phyloP scores from a whole-genome alignment of 2,797 vertebrate species.

The Sebastolobus altivelis region DNA sequence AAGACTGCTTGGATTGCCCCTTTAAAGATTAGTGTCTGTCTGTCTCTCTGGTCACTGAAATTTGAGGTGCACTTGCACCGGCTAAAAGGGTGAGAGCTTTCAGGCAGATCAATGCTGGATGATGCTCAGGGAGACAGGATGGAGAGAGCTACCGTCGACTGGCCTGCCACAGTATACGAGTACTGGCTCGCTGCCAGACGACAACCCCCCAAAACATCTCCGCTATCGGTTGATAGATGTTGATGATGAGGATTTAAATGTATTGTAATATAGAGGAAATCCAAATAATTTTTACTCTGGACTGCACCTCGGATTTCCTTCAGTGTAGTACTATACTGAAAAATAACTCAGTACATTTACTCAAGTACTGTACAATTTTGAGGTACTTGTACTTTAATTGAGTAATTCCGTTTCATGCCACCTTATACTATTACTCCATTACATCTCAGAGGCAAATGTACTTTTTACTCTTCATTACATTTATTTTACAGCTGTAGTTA shows the following conservation, averaged over 20 bases:
- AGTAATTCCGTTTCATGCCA: no score
- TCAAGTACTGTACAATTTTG: no score
- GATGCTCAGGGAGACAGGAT: constrained; percentile 55
- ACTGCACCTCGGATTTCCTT: background rate
- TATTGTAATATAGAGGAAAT: background rate
- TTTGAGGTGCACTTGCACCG: constrained; percentile 54
- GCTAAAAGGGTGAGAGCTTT: constrained; percentile 71
- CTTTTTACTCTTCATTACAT: no score
- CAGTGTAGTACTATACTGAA: background rate
- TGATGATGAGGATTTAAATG: constrained; percentile 4
- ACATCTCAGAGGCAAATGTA: no score
- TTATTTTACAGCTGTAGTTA: no score
- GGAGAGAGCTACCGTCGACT: constrained; percentile 64
- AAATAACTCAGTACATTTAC: no score
- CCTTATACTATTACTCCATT: no score
- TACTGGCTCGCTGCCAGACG: constrained; percentile 37
- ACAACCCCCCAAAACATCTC: constrained; percentile 32
- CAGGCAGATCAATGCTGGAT: constrained; percentile 72
- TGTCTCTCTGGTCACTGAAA: constrained; percentile 68
- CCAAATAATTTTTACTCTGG: background rate
- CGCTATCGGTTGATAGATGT: background rate
- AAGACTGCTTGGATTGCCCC: constrained; percentile 6
- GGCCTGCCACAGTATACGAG: constrained; percentile 33
- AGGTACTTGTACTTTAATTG: no score
- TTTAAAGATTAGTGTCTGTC: constrained; percentile 20